Evolutionary conservation across 2,888 invertebrate genomes (phyloP).

Genomic region (Megastigmus dorsalis): DNA sequence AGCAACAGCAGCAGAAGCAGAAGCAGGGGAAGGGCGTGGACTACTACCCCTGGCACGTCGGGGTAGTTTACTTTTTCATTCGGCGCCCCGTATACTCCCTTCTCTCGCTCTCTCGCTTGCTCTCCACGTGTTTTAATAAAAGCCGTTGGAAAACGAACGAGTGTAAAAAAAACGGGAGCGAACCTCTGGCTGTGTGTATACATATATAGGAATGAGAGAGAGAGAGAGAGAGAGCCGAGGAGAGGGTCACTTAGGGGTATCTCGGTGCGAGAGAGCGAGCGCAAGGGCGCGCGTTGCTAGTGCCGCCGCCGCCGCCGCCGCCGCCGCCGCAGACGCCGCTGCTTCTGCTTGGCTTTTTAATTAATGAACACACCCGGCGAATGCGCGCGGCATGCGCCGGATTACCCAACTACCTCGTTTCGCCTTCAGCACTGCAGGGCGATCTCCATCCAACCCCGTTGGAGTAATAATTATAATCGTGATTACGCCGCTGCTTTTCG

Average conservation of each 20-base stretch:
- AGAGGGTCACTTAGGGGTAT: conserved; percentile 56
- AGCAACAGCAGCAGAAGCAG: background rate
- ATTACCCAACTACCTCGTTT: conserved; percentile 55
- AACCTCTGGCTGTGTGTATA: no score
- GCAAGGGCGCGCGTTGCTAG: no score
- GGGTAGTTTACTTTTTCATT: conserved; percentile 71
- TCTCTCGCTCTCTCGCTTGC: background rate
- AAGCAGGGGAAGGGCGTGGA: background rate
- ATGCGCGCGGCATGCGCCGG: conserved; percentile 55
- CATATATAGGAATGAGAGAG: background rate
- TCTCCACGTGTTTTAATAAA: conserved; percentile 69
- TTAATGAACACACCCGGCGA: conserved; percentile 65
- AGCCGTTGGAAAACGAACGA: conserved; percentile 63
- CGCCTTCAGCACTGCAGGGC: conserved; percentile 47
- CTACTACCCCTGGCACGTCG: conserved; percentile 31
- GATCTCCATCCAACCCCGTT: conserved; percentile 48
- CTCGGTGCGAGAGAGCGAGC: conserved; percentile 18
- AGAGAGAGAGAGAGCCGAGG: background rate
- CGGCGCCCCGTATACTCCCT: conserved; percentile 1
- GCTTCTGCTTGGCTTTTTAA: conserved; percentile 64
- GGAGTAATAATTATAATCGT: conserved; percentile 49
- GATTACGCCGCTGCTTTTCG: conserved; percentile 36
- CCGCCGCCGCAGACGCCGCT: no score
- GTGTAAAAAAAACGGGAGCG: conserved; percentile 54
- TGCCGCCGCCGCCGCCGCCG: no score